Base-by-base conservation (phyloP, 1,140 invertebrate genomes). In the Parasteatoda tepidariorum region DNA sequence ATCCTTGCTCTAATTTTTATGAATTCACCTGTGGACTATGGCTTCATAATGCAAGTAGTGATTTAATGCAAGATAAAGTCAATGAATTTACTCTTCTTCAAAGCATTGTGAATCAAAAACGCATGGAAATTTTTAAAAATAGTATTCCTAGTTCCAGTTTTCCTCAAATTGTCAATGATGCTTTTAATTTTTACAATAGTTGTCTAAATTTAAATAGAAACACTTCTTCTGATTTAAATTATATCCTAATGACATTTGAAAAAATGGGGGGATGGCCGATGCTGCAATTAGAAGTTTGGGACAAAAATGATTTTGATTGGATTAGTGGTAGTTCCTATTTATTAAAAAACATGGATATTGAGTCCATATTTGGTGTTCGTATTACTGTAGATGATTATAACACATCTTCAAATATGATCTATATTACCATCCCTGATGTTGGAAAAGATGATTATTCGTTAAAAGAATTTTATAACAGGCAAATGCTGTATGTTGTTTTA, bases 1-100 rank as follows among this genome's bases (percentile, higher is more conserved):
- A 97, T 89, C 96, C 97, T 0, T 98, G 97, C 88, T 89, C 94
- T 2, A 95, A 98, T 88, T 98, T 98, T 88, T 98, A 97, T 88
- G 92, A 95, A 86, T 98, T 94, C 87, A 93, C 95, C 0, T 98
- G 96, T 86, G 91, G 91, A 9, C 87, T 87, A 66, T 90, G 90
- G 90, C 92, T 93, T 30, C 91, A 92, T 30, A 89, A 92, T 48
- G 95, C 97, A 89, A 93, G 57, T 13, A 68, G n/a, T n/a, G n/a
- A n/a, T n/a, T n/a, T n/a, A n/a, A n/a, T n/a, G n/a, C n/a, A n/a
- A n/a, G n/a, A n/a, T n/a, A n/a, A n/a, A n/a, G n/a, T n/a, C n/a
- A n/a, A n/a, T n/a, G n/a, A n/a, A n/a, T n/a, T n/a, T n/a, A n/a
- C n/a, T n/a, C n/a, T n/a, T n/a, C n/a, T n/a, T n/a, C n/a, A n/a